phyloP scores from a whole-genome alignment of 2,113 vertebrate genomes.

The Balaeniceps rex region DNA sequence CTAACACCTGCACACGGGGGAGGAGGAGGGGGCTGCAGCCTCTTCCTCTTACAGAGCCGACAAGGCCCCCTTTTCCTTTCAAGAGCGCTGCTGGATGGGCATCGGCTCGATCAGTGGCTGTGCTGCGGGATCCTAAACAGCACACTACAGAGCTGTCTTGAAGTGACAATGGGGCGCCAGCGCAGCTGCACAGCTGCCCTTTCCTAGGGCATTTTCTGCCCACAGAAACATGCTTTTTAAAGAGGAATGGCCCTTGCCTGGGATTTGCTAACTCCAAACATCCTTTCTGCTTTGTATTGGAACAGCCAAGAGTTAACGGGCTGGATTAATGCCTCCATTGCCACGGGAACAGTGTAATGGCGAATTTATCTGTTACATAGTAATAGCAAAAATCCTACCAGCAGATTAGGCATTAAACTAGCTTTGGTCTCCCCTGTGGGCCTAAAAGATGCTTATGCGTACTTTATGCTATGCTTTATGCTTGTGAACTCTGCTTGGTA shows the following conservation, averaged over 20 bases:
- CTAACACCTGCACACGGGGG: fast-evolving
- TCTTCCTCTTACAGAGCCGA: neutral
- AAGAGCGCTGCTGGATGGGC: neutral
- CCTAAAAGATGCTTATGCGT: neutral
- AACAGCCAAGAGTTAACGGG: neutral
- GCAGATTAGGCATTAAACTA: neutral
- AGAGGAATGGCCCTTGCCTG: neutral
- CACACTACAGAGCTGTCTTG: neutral
- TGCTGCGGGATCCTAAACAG: neutral
- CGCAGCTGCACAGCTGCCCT: neutral
- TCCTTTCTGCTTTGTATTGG: neutral
- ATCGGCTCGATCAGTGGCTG: fast-evolving
- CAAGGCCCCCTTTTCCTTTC: neutral
- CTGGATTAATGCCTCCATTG: neutral
- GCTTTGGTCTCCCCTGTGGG: neutral
- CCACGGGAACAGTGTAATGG: neutral
- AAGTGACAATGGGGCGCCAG: neutral
- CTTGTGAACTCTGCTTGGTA: neutral
- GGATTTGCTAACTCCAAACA: neutral
- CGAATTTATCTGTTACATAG: neutral
- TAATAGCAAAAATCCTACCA: neutral
- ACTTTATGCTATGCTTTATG: too few relatives aligned
- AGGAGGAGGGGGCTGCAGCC: neutral
- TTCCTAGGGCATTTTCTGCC: neutral
- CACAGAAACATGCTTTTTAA: neutral